Evolutionary conservation across 64 coral and sea anemone species (phyloP).

Genomic region (Actinia tenebrosa): DNA sequence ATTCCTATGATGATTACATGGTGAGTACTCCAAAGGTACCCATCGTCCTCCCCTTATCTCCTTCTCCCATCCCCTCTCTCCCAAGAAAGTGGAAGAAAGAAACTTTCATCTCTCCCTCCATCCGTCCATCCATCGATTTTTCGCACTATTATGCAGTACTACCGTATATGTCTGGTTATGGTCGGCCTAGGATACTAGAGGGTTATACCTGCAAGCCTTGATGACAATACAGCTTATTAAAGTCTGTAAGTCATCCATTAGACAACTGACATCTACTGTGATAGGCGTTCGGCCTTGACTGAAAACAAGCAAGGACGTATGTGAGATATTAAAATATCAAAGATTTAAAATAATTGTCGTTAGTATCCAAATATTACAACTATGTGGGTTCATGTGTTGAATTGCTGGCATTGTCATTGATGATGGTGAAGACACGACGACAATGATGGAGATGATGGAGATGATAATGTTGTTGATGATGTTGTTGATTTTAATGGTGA

Average conservation of each 20-base stretch:
- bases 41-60: too few species aligned
- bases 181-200: neutral
- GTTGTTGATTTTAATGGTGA: neutral
- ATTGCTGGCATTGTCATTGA: neutral
- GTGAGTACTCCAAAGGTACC: too few species aligned
- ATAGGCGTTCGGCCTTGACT: neutral
- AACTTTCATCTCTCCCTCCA: too few species aligned
- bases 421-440: neutral
- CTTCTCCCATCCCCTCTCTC: too few species aligned
- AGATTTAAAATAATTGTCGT: too few species aligned
- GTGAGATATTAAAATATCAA: neutral
- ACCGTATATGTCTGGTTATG: neutral
- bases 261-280: neutral
- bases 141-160: too few species aligned
- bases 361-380: neutral
- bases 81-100: too few species aligned
- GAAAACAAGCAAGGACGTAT: neutral
- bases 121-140: too few species aligned
- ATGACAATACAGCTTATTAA: constrained; percentile 78
- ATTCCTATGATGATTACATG: too few species aligned
- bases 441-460: neutral
- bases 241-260: constrained; percentile 63
- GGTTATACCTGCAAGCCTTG: constrained; percentile 77
- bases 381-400: neutral
- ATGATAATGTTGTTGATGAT: neutral